phyloP scores from a whole-genome alignment of 2,113 vertebrate species.

The Ivindomyrus marchei region DNA sequence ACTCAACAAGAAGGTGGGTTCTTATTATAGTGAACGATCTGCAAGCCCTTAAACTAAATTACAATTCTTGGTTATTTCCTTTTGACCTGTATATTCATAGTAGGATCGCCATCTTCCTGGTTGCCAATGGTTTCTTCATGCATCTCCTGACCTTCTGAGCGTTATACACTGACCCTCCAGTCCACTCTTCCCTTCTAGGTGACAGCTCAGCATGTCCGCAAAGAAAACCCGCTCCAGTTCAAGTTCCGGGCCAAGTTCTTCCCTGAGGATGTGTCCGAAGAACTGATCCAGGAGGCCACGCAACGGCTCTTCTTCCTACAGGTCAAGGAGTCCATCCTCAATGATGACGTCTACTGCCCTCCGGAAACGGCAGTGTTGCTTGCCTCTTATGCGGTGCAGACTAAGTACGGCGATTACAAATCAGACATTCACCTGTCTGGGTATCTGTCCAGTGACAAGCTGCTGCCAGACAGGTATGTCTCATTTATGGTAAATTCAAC shows the following conservation, averaged over 20 bases:
- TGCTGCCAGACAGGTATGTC: conserved; percentile 82
- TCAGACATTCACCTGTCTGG: conserved; percentile 79
- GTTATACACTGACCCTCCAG: neutral
- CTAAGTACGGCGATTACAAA: conserved; percentile 85
- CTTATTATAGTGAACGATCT: neutral
- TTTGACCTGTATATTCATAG: neutral
- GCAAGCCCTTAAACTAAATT: neutral
- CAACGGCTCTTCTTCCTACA: conserved; percentile 89
- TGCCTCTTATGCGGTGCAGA: conserved; percentile 88
- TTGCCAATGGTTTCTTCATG: neutral
- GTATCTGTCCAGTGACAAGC: conserved; percentile 81
- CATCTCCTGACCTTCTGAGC: too few relatives aligned
- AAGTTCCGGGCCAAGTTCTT: conserved; percentile 95
- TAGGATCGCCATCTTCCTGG: neutral
- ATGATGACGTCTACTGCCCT: conserved; percentile 94
- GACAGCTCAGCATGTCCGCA: conserved; percentile 85
- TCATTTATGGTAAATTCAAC: neutral
- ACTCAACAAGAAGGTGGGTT: conserved; percentile 86
- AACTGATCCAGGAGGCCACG: conserved; percentile 92
- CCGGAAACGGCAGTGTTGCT: conserved; percentile 90
- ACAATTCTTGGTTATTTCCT: neutral
- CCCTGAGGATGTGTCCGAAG: conserved; percentile 90
- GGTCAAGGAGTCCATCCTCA: conserved; percentile 87
- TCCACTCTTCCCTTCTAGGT: conserved; percentile 60
- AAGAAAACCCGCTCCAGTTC: conserved; percentile 84